Base-by-base conservation (phyloP, 1,140 invertebrate genomes). In the Calliphora vicina region DNA sequence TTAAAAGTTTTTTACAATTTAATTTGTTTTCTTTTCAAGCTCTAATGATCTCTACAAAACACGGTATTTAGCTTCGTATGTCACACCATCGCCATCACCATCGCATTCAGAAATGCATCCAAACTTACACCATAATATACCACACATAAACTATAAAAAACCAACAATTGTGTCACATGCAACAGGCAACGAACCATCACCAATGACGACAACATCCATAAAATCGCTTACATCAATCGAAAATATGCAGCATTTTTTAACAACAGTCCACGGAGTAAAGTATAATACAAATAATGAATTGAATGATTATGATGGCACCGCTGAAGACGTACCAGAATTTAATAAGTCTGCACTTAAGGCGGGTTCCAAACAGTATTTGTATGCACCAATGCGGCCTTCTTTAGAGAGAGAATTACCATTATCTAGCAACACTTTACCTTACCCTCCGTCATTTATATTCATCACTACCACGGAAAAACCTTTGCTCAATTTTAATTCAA, bases 381-480 rank as follows among this genome's bases (percentile, higher is more conserved):
- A 82, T 76, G 88, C 88, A 0, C 86, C 86, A 0, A 50, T 83
- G 42, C 15, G 87, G n/a, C 84, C 82, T 17, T 81, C 85, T 10
- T 84, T 29, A 4, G 29, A 27, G 50, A 43, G 29, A n/a, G 20
- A 27, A 10, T 81, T 25, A 12, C 23, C 15, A 13, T 45, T 17
- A 4, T 61, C 61, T 23, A 9, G n/a, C 50, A 86, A 86, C 0
- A 87, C 87, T 0, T n/a, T 89, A 27, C 88, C 88, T 1, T 89
- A 89, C 84, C 88, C 88, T 3, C 88, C 88, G 15, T 89, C 88
- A 29, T 89, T 89, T 80, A 84, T 89, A 3, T 88, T 86, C 84
- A 84, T 89, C 10, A 88, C 88, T 4, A 89, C 87, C 0, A 81
- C 71, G 1, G 67, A 80, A 15, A 83, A 20, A 10, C 80, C 83